Evolutionary conservation across 2,888 invertebrate species (phyloP), one percentile per base, ranked within the genome.

Genomic region (Embidobia sp.): DNA sequence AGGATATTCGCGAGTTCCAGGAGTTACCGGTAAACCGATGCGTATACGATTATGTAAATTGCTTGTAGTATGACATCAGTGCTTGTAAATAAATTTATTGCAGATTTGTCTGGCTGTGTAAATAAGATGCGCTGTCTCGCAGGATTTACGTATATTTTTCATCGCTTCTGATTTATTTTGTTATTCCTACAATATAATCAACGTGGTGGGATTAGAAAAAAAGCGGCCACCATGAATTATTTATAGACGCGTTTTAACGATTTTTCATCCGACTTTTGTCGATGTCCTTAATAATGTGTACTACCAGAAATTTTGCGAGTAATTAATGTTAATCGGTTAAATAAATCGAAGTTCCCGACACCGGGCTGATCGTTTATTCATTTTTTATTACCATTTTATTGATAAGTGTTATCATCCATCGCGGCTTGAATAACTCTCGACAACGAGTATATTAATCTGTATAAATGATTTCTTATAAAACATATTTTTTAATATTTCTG

Each of bases 31-130:
- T 74, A 69, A 74, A 74, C 42, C 63, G 46, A 64, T 35, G 53
- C 59, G 75, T 67, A 75, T 78, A 75, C 66, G 72, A 78, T 70
- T 78, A 78, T 78, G 78, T 75, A 72, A 78, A 78, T 78, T 42
- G 67, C 72, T 67, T 61, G 67, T 78, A 59, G 69, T 69, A 70
- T 78, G 74, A 74, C 74, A 74, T 78, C 78, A 70, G 70, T 74
- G 70, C 61, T 69, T 70, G 74, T 78, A 78, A 75, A 78, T 75
- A 78, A 78, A 78, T 78, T 77, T 78, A 78, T 75, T 75, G 74
- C 78, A 75, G 74, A 75, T 74, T 70, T 66, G 78, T 70, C 70
- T 66, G 78, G 35, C 35, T 63, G 55, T 75, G 78, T 75, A 75
- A 70, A 78, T 78, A 75, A 75, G 70, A 53, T 61, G 64, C 66